These are phyloP conservation scores for Diadumene lineata DNA, from an alignment of 92 coral and sea anemone genomes.

Conservation along the genomic window DNA sequence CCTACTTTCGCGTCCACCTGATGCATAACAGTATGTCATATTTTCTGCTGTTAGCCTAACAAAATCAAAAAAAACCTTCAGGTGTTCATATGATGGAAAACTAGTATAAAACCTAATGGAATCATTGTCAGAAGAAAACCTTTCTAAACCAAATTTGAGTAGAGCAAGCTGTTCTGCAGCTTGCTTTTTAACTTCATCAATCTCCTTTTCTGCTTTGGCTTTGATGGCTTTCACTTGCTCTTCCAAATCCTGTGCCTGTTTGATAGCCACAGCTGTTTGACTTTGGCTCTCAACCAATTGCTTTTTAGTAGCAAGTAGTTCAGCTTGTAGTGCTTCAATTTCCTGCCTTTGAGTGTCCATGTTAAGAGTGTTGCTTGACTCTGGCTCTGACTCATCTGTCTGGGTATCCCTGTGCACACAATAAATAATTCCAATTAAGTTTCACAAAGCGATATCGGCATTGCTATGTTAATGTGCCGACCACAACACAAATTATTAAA, in stretches of 20 bases:
- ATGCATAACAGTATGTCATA: conserved; percentile 48
- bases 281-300: conserved; percentile 10
- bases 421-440: too few species aligned
- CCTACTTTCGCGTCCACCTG: conserved; percentile 34
- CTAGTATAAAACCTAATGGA: conserved; percentile 47
- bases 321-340: too few species aligned
- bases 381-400: too few species aligned
- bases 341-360: too few species aligned
- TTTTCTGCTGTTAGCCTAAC: conserved; percentile 30
- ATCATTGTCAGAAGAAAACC: conserved; percentile 44
- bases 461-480: too few species aligned
- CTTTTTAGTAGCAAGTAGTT: too few species aligned
- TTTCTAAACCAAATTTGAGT: conserved; percentile 43
- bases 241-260: too few species aligned
- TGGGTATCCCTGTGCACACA: too few species aligned
- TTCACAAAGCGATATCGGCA: too few species aligned
- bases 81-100: conserved; percentile 36
- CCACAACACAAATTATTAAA: too few species aligned
- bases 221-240: conserved; percentile 28
- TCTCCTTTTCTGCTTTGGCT: conserved; percentile 14
- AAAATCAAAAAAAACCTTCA: conserved; percentile 25
- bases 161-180: conserved; percentile 40
- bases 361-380: too few species aligned
- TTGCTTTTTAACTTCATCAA: neutral
- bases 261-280: conserved; percentile 25